These are phyloP conservation scores for Phasianus colchicus DNA, from an alignment of 2,113 vertebrate genomes.

Conservation along the genomic window DNA sequence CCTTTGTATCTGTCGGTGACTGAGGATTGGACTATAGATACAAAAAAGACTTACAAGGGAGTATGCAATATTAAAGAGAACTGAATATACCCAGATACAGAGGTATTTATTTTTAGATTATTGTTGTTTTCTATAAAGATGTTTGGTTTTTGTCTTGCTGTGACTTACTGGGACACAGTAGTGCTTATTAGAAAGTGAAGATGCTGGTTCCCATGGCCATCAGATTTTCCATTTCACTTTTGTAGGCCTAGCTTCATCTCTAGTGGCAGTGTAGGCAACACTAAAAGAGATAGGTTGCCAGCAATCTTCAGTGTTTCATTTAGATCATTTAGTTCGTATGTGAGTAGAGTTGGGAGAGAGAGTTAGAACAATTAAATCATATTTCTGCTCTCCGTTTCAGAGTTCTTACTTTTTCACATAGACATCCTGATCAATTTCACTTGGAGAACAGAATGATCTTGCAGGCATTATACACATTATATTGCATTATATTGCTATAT, in stretches of 20 bases:
- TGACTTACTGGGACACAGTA: not conserved
- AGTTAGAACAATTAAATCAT: not conserved
- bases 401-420: not conserved
- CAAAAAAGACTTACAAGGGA: not conserved
- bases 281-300: not conserved
- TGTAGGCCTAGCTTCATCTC: not conserved
- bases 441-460: not conserved
- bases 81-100: not conserved
- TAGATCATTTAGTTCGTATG: not conserved
- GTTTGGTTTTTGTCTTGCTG: not conserved
- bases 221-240: not conserved
- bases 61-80: not conserved
- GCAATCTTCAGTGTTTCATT: not conserved
- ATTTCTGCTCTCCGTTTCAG: rapidly evolving
- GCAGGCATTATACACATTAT: not conserved
- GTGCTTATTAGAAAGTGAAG: not conserved
- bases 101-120: not conserved
- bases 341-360: not conserved
- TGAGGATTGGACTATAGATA: not conserved
- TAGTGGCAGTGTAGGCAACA: not conserved
- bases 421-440: not conserved
- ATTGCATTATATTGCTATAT: not conserved
- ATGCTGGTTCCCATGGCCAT: not conserved
- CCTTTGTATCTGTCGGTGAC: not conserved
- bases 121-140: not conserved